Conservation (phyloP, 2,113 vertebrate genomes). For the Pelobates fuscus region DNA sequence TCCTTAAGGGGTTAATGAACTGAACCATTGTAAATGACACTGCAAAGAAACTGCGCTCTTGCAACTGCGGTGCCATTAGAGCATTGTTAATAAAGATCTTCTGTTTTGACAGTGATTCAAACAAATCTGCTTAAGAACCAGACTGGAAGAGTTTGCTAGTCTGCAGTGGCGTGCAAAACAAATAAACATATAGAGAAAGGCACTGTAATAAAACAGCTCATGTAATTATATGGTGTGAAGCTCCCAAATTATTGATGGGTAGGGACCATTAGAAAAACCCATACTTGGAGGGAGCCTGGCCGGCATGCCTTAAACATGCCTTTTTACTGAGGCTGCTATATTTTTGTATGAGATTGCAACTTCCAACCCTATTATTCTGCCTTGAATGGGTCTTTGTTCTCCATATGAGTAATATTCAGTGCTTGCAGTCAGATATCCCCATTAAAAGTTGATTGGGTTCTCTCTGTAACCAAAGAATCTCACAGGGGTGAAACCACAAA, state of each 20-base stretch:
- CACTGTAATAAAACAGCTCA: background rate
- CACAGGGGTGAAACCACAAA: slow-evolving; percentile 19
- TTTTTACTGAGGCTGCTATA: background rate
- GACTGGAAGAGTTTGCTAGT: too few relatives aligned
- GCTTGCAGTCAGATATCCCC: slow-evolving; percentile 21
- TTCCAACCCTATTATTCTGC: slow-evolving; percentile 31
- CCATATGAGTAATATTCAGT: slow-evolving; percentile 13
- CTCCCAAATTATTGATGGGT: background rate
- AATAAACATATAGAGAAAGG: too few relatives aligned
- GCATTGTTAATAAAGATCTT: too few relatives aligned
- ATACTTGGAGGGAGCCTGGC: background rate
- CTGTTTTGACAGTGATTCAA: too few relatives aligned
- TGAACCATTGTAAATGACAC: too few relatives aligned
- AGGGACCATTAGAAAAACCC: background rate
- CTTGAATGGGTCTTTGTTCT: slow-evolving; percentile 40
- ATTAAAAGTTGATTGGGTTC: slow-evolving; percentile 30
- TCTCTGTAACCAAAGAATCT: slow-evolving; percentile 33
- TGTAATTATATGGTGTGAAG: background rate
- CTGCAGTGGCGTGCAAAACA: too few relatives aligned
- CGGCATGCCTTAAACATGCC: background rate
- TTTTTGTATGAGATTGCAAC: background rate
- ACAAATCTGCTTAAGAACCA: too few relatives aligned
- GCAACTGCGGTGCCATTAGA: too few relatives aligned
- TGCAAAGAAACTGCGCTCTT: too few relatives aligned
- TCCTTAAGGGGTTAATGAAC: too few relatives aligned